Conservation (phyloP, 1,140 invertebrate species). For the Brachionus paranguensis region DNA sequence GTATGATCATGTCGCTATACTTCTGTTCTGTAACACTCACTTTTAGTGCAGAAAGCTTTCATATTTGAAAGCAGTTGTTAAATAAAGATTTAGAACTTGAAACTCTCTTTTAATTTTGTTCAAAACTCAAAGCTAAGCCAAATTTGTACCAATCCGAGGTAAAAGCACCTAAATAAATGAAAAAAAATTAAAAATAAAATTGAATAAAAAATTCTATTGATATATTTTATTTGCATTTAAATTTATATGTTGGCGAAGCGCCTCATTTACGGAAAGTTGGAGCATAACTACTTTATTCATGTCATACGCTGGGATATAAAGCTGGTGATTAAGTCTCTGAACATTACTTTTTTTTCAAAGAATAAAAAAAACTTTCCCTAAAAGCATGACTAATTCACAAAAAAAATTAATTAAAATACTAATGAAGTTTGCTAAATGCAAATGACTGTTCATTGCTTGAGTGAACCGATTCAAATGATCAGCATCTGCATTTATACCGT, state of each 20-base stretch:
- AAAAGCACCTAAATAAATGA: background rate
- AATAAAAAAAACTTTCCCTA: background rate
- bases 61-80: no score
- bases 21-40: no score
- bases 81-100: no score
- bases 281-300: background rate
- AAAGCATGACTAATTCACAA: slow-evolving; percentile 6
- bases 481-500: slow-evolving; percentile 14
- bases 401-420: slow-evolving; percentile 24
- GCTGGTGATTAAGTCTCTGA: background rate
- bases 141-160: no score
- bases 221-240: background rate
- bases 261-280: background rate
- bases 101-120: no score
- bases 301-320: background rate
- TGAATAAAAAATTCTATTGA: no score
- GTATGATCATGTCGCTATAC: no score
- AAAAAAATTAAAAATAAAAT: background rate
- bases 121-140: no score
- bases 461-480: background rate
- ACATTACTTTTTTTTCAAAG: background rate
- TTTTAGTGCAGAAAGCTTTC: no score
- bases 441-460: background rate
- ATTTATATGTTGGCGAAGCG: background rate
- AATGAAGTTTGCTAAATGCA: background rate